Evolutionary conservation across 2,888 invertebrate species (phyloP).

Genomic region (Erebia ligea): DNA sequence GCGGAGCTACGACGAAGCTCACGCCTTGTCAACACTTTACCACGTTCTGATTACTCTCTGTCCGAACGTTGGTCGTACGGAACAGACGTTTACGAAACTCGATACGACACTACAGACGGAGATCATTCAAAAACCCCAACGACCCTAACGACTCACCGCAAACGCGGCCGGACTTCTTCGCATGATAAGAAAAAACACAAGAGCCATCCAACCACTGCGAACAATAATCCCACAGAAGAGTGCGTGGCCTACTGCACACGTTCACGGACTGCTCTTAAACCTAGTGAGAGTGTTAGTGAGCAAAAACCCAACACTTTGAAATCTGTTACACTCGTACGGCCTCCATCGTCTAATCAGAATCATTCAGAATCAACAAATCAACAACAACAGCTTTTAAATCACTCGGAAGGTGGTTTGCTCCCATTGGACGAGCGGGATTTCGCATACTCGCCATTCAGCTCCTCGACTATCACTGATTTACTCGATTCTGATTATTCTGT

Average conservation of each 20-base stretch:
- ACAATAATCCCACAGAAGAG: conserved; percentile 60
- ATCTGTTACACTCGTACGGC: conserved; percentile 49
- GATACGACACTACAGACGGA: conserved; percentile 70
- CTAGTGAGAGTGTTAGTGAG: conserved; percentile 74
- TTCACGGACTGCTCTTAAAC: conserved; percentile 77
- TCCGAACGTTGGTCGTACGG: conserved; percentile 84
- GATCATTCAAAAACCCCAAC: conserved; percentile 59
- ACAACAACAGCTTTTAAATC: conserved; percentile 51
- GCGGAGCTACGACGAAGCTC: conserved; percentile 73
- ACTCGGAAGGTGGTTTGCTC: conserved; percentile 71
- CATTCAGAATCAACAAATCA: conserved; percentile 54
- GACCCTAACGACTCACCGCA: conserved; percentile 53
- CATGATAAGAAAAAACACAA: conserved; percentile 75
- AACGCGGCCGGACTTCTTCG: conserved; percentile 70
- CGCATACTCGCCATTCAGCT: conserved; percentile 79
- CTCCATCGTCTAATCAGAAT: conserved; percentile 52
- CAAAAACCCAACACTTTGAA: conserved; percentile 56
- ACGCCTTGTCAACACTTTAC: conserved; percentile 77
- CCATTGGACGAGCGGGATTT: conserved; percentile 80
- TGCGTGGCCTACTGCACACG: conserved; percentile 78
- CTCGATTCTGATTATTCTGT: conserved; percentile 78
- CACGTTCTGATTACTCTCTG: conserved; percentile 81
- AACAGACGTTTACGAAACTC: conserved; percentile 79
- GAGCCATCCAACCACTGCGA: conserved; percentile 52
- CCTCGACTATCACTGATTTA: conserved; percentile 76